Conservation (phyloP, 2,888 invertebrate species). For the Dicyrtomina minuta region DNA sequence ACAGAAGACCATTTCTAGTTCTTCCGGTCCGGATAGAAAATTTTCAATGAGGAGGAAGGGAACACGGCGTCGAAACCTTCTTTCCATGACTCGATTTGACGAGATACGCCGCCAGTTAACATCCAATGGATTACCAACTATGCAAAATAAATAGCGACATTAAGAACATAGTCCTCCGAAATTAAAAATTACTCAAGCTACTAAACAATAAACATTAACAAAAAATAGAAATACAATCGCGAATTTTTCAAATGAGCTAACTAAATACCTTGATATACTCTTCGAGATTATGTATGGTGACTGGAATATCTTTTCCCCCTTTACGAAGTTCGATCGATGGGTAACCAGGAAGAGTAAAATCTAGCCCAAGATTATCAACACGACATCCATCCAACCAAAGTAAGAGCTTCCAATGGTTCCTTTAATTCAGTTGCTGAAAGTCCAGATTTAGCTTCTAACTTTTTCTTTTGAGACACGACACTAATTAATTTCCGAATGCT, state of each 20-base stretch:
- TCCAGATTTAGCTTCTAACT: slow-evolving; percentile 46
- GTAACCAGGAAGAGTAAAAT: slow-evolving; percentile 96
- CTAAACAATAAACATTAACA: no score
- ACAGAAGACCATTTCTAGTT: slow-evolving; percentile 85
- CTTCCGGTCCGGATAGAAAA: slow-evolving; percentile 98
- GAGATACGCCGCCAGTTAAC: slow-evolving; percentile 88
- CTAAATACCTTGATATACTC: slow-evolving; percentile 75
- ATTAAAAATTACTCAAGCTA: not conserved
- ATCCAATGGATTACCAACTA: slow-evolving; percentile 93
- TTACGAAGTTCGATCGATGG: slow-evolving; percentile 87
- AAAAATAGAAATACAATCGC: no score
- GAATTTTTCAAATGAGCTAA: no score
- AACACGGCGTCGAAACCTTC: slow-evolving; percentile 98
- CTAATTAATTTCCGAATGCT: slow-evolving; percentile 76
- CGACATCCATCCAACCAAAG: slow-evolving; percentile 88
- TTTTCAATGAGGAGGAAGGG: slow-evolving; percentile 75
- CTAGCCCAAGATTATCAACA: slow-evolving; percentile 85
- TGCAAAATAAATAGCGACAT: slow-evolving; percentile 37
- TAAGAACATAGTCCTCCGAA: not conserved
- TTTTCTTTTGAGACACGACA: slow-evolving; percentile 66
- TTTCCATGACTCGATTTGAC: slow-evolving; percentile 94
- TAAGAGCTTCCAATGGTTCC: slow-evolving; percentile 66
- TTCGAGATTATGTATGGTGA: slow-evolving; percentile 89
- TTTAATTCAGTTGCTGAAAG: slow-evolving; percentile 50
- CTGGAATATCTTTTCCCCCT: slow-evolving; percentile 84